Conservation (phyloP, 2,888 invertebrate species). For the Rapana venosa region DNA sequence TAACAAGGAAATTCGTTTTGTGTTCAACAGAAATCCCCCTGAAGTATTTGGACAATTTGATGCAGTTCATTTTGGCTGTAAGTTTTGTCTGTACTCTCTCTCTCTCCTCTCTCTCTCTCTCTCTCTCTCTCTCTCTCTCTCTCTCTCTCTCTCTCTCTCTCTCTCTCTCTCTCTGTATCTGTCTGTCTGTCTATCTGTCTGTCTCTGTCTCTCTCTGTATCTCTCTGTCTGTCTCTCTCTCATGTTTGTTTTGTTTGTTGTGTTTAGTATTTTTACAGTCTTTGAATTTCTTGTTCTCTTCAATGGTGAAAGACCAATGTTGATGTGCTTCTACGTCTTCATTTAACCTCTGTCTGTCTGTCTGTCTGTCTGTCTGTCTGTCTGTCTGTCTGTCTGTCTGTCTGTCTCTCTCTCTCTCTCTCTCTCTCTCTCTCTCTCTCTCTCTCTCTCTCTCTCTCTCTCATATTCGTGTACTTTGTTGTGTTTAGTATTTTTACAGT, state of each 20-base stretch:
- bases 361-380: not conserved
- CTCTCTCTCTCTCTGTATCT: not conserved
- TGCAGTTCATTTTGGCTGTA: too few species aligned
- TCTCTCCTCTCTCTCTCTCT: too few species aligned
- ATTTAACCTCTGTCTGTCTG: not conserved
- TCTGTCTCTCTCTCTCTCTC: not conserved
- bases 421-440: conserved; percentile 5
- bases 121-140: too few species aligned
- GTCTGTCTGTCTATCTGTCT: too few species aligned
- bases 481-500: not conserved
- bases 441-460: conserved; percentile 7
- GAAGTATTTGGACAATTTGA: too few species aligned
- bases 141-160: not conserved
- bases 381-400: not conserved
- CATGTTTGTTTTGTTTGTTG: not conserved
- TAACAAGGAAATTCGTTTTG: too few species aligned
- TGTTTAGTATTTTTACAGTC: not conserved
- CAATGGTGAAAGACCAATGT: not conserved
- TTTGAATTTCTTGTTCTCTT: not conserved
- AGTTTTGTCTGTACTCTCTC: too few species aligned
- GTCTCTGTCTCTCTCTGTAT: not conserved
- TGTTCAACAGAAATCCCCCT: too few species aligned
- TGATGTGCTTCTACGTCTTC: not conserved
- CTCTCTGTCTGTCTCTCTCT: not conserved
- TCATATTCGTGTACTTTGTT: not conserved